Base-by-base conservation (phyloP, 2,888 invertebrate species). In the Brachylomia viminalis region DNA sequence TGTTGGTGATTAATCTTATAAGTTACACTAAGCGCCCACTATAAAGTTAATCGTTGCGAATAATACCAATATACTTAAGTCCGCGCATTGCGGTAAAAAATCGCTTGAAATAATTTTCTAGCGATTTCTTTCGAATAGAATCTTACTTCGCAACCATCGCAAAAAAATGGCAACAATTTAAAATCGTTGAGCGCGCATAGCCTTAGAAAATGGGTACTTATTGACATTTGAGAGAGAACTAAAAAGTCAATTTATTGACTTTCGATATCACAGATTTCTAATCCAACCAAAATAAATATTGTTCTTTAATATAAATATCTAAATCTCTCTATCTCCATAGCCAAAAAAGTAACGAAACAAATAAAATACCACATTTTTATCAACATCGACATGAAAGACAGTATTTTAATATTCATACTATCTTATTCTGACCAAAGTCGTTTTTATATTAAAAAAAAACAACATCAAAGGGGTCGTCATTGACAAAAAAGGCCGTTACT, bases 341-440 rank as follows among this genome's bases (percentile, higher is more conserved):
- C 11, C 38, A 65, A 10, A 56, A 33, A 3, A 38, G 23, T 0
- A 30, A 47, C 11, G 23, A 47, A 54, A 66, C 45, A 59, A 65
- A 72, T 52, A 54, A 33, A 64, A 62, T n/a, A n/a, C 7, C 42
- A 15, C 15, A 71, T 56, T 61, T 58, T 58, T 54, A 68, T 47
- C 23, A 70, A 79, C 20, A 56, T 38, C 6, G n/a, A 67, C 49
- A 80, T 83, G 17, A 65, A 65, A 81, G 59, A 38, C 54, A 66
- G 30, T 45, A 72, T 75, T 84, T 80, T 66, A 77, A 72, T 72
- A 80, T 64, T 59, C 62, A 72, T 72, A 58, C 45, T 45, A 66
- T 52, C 65, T n/a, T n/a, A n/a, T n/a, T n/a, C n/a, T 30, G 69
- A 72, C 61, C 42, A 27, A 49, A 15, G n/a, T 20, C 45, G 10